phyloP scores from a whole-genome alignment of 2,888 invertebrate genomes.

The Andrena bicolor region DNA sequence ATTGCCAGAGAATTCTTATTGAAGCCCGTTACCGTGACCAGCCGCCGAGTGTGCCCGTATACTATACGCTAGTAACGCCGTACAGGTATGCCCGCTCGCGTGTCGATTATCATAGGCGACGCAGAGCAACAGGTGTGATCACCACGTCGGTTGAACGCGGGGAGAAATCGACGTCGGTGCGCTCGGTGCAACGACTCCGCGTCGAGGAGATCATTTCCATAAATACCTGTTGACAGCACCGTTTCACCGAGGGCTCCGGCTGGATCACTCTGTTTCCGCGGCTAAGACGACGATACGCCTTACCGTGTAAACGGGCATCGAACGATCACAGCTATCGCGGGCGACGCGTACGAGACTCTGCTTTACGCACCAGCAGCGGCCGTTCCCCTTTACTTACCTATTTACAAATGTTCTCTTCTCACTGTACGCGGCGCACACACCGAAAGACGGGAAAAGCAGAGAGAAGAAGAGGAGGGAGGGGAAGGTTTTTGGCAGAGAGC shows the following conservation, averaged over 20 bases:
- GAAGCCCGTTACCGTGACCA: conserved; percentile 39
- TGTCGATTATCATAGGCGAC: conserved; percentile 49
- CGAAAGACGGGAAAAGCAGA: conserved; percentile 21
- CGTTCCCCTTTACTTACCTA: conserved; percentile 75
- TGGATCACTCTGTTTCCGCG: conserved; percentile 43
- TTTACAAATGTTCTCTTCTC: conserved; percentile 76
- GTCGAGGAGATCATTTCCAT: conserved; percentile 71
- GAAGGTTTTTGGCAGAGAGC: conserved; percentile 62
- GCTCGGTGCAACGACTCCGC: conserved; percentile 61
- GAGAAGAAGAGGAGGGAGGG: conserved; percentile 36
- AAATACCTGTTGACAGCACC: conserved; percentile 73
- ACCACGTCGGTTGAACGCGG: conserved; percentile 34
- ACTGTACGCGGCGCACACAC: conserved; percentile 53
- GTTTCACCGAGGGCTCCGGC: conserved; percentile 55
- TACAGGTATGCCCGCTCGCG: conserved; percentile 10
- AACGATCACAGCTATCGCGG: conserved; percentile 36
- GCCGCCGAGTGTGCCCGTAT: conserved; percentile 1
- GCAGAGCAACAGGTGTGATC: conserved; percentile 71
- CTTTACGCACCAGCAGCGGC: conserved; percentile 17
- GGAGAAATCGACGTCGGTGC: conserved; percentile 58
- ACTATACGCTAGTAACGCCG: background rate
- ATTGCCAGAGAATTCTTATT: conserved; percentile 24
- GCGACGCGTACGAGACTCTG: conserved; percentile 29
- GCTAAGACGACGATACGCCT: conserved; percentile 20
- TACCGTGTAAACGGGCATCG: conserved; percentile 47